Percentiles rank a stretch among this genome's conserved stretches.
phyloP scores from a whole-genome alignment of 2,888 invertebrate species.

The Drosophila infuscata region DNA sequence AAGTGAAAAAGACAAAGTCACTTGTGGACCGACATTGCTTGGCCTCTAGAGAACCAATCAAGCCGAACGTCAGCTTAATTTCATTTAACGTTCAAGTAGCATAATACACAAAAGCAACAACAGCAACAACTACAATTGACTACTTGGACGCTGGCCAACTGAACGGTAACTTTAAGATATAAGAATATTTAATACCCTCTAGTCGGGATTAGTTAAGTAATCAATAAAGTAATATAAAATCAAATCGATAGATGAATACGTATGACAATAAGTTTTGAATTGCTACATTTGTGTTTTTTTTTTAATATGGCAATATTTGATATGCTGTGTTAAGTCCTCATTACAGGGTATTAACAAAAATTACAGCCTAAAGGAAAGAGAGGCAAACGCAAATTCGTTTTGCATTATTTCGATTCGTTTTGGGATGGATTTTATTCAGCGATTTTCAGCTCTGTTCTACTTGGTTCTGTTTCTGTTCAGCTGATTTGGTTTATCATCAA shows the following conservation, averaged over 20 bases:
- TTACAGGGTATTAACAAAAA: constrained; percentile 55
- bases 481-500: constrained; percentile 77
- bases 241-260: background rate
- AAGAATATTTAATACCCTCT: constrained; percentile 36
- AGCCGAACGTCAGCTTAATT: constrained; percentile 77
- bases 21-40: constrained; percentile 61
- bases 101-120: constrained; percentile 53
- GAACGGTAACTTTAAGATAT: background rate
- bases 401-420: constrained; percentile 63
- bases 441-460: constrained; percentile 15
- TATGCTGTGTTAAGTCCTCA: constrained; percentile 18
- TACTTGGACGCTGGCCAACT: constrained; percentile 31
- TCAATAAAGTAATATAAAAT: background rate
- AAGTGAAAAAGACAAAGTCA: constrained; percentile 76
- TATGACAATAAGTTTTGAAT: background rate
- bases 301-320: background rate
- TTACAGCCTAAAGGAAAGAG: constrained; percentile 32
- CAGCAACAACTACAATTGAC: constrained; percentile 18
- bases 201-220: background rate
- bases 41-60: constrained; percentile 77
- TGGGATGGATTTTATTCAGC: constrained; percentile 23
- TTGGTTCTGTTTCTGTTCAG: constrained; percentile 37
- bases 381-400: constrained; percentile 63
- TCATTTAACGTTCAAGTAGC: constrained; percentile 75
- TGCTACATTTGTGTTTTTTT: background rate